Conservation (phyloP, 2,888 invertebrate genomes). For the Arge pagana region DNA sequence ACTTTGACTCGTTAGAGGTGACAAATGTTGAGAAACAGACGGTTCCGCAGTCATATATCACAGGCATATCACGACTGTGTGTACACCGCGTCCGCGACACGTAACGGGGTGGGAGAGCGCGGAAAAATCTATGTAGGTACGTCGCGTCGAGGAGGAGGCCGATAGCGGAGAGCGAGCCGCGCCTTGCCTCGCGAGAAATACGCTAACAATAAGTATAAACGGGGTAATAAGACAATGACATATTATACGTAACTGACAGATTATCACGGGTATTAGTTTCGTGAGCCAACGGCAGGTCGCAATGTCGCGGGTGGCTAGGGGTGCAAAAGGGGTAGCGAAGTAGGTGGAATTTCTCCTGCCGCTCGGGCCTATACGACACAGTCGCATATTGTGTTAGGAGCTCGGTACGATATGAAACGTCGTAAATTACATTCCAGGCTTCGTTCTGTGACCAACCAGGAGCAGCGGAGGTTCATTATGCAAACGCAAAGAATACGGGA, state of each 20-base stretch:
- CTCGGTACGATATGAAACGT: constrained; percentile 31
- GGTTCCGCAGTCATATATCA: constrained; percentile 10
- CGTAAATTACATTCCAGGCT: constrained; percentile 27
- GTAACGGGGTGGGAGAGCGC: no score
- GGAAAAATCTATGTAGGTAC: no score
- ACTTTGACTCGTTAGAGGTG: constrained; percentile 14
- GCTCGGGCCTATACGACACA: constrained; percentile 7
- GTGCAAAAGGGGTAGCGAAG: constrained; percentile 4
- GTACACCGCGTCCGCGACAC: no score
- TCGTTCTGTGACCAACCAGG: no score
- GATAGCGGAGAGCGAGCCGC: background rate
- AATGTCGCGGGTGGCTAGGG: constrained; percentile 23
- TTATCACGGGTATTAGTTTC: constrained; percentile 30
- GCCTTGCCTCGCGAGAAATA: no score
- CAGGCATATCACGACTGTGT: background rate
- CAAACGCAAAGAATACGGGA: no score
- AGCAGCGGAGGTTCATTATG: no score
- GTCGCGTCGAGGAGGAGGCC: background rate
- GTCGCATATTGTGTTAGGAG: constrained; percentile 24
- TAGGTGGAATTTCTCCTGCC: constrained; percentile 5
- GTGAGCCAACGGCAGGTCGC: no score
- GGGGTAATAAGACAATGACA: constrained; percentile 29
- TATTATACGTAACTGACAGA: constrained; percentile 26
- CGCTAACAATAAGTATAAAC: no score
- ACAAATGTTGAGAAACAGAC: constrained; percentile 10